These are phyloP conservation scores for Mohoua ochrocephala DNA, from an alignment of 2,113 vertebrate species.

Conservation along the genomic window DNA sequence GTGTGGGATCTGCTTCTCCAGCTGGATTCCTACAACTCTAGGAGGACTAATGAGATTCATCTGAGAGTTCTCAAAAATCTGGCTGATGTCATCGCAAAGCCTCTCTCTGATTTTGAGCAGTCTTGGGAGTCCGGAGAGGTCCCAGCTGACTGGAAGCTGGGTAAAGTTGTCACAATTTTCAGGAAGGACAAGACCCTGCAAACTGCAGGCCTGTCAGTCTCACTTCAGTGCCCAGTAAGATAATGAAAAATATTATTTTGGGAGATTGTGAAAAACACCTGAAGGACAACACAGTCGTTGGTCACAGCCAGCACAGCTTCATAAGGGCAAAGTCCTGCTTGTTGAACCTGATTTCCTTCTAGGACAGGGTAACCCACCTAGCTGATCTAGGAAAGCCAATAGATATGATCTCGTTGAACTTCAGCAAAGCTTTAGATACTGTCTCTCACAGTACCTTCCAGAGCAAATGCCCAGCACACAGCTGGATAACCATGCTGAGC, in stretches of 20 bases:
- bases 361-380: background rate
- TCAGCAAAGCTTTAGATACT: background rate
- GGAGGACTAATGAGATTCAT: background rate
- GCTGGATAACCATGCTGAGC: background rate
- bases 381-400: background rate
- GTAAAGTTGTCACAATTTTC: background rate
- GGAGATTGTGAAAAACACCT: background rate
- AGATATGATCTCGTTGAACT: rapidly evolving
- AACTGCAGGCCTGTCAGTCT: background rate
- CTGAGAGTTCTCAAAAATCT: background rate
- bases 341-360: background rate
- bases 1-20: background rate
- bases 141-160: background rate
- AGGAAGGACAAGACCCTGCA: background rate
- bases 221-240: background rate
- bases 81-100: background rate
- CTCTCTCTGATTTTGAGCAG: background rate
- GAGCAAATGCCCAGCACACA: background rate
- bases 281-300: background rate
- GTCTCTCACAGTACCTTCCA: background rate
- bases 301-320: background rate
- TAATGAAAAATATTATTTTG: background rate
- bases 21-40: background rate
- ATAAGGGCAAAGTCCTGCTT: background rate
- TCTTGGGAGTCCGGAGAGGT: background rate